These are phyloP conservation scores for Megaceryle alcyon DNA, from an alignment of 2,797 vertebrate genomes.

Conservation along the genomic window DNA sequence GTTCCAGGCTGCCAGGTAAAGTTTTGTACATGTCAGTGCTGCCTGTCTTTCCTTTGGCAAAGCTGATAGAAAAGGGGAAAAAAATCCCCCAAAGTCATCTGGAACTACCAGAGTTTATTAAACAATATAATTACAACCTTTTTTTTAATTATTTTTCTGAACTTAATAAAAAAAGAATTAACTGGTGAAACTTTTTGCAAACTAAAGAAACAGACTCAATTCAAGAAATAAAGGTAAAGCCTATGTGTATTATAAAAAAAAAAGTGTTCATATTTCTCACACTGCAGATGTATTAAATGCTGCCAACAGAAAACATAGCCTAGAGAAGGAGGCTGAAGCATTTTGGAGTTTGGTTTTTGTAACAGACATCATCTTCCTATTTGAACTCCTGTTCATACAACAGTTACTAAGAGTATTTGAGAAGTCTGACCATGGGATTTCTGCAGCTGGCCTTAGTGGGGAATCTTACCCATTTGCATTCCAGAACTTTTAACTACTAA, in stretches of 20 bases:
- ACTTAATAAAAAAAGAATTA: neutral
- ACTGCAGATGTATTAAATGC: neutral
- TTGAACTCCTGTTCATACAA: neutral
- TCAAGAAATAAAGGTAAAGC: neutral
- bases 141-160: neutral
- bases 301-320: neutral
- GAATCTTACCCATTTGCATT: neutral
- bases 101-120: neutral
- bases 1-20: neutral
- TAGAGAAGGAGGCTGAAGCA: neutral
- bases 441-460: neutral
- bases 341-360: neutral
- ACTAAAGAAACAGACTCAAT: neutral
- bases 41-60: neutral
- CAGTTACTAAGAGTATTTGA: neutral
- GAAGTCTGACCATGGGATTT: neutral
- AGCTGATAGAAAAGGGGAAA: neutral
- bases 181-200: neutral
- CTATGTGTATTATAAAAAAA: neutral
- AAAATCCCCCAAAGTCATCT: neutral
- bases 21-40: neutral
- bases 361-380: rapidly evolving
- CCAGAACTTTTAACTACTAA: neutral
- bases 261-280: neutral
- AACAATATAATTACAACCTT: neutral